Evolutionary conservation across 2,888 invertebrate species (phyloP), one percentile per base, ranked within the genome.

Genomic region (Dorcus hopei): DNA sequence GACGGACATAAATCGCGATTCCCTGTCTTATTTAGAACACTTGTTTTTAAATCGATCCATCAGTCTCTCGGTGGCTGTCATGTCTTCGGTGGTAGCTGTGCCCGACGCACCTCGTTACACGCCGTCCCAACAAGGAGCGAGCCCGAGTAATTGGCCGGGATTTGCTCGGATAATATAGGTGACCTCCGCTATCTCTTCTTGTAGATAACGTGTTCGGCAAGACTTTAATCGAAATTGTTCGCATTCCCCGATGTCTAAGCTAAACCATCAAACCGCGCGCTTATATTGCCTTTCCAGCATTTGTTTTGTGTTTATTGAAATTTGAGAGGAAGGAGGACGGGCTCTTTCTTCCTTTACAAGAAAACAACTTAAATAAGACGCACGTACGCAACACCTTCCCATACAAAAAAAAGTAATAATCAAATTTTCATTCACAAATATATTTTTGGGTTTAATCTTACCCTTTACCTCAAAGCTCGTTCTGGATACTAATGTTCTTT

Each of bases 161-260:
- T 69, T 67, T 66, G 65, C 63, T 55, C 65, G 59, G 65, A 67
- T 65, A 64, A 65, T 65, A 64, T 69, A 68, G 69, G 68, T 69
- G 68, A 67, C 64, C 65, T 54, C 61, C 59, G 62, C 66, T 59
- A 67, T 68, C 62, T 66, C 66, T 68, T 70, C 66, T 68, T 70
- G 66, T 64, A 65, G 70, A 70, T 69, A 66, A 72, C 70, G 67
- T 71, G 72, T 71, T 70, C 71, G 69, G 72, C 72, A 71, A 69
- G 71, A 72, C 71, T 74, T 73, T 74, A 74, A 75, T 75, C 74
- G 72, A 75, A 75, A 75, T 75, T 72, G 72, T 71, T 73, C 67
- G 67, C 68, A 74, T 75, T 75, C 75, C 72, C 62, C 68, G 70
- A 72, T 70, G 73, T 74, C 72, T 70, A 70, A 70, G 67, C 71